Evolutionary conservation across 2,113 vertebrate genomes (phyloP).

Genomic region (Heliornis fulica): DNA sequence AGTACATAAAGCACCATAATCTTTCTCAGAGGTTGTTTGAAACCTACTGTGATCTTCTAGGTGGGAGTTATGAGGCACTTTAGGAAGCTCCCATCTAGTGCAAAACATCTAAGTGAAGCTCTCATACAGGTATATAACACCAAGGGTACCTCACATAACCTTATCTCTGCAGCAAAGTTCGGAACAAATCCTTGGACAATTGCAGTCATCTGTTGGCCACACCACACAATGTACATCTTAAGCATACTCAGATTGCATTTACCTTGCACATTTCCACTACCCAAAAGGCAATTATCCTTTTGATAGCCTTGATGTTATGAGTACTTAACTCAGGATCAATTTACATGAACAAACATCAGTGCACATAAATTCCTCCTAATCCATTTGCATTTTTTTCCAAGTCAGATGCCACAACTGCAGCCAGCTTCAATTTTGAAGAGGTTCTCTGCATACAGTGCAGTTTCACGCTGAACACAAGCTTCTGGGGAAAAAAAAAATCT

Average conservation of each 20-base stretch:
- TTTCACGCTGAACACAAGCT: neutral
- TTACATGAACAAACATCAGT: neutral
- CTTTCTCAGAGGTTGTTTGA: neutral
- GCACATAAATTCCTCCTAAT: neutral
- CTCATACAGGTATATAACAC: rapidly evolving
- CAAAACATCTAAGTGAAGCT: neutral
- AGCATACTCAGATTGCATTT: rapidly evolving
- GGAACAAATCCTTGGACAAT: neutral
- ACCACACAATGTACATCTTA: neutral
- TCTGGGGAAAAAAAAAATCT: neutral
- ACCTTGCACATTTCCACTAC: too few relatives aligned
- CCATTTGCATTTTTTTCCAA: neutral
- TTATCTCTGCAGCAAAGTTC: neutral
- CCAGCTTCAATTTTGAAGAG: neutral
- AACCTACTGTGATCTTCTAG: neutral
- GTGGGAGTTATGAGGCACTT: neutral
- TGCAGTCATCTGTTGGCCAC: neutral
- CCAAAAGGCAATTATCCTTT: neutral
- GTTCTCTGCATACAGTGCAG: neutral
- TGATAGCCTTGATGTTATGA: rapidly evolving
- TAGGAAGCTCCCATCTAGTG: neutral
- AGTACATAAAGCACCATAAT: neutral
- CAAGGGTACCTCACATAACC: rapidly evolving
- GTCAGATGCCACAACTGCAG: neutral
- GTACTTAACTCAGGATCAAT: rapidly evolving